Percentiles rank a stretch among this genome's conserved stretches.
These are phyloP conservation scores for Porites divaricata DNA, from an alignment of 92 coral and sea anemone genomes.

Conservation along the genomic window DNA sequence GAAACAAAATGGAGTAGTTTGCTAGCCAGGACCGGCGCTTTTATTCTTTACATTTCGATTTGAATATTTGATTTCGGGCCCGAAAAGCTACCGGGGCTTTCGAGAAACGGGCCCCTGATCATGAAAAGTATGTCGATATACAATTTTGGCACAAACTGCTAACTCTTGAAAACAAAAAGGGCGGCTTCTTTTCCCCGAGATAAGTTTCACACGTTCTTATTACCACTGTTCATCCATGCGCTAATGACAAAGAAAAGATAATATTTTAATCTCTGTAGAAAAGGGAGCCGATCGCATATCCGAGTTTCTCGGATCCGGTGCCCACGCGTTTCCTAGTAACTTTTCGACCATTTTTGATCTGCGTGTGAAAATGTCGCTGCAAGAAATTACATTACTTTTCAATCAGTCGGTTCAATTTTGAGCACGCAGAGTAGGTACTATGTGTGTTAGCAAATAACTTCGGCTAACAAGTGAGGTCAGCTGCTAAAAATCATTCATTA, in stretches of 20 bases:
- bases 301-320: not conserved
- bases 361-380: not conserved
- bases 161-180: not conserved
- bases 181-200: constrained; percentile 28
- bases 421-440: not conserved
- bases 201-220: not conserved
- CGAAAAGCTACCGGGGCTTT: too few species aligned
- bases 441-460: not conserved
- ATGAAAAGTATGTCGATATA: not conserved
- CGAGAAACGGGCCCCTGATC: too few species aligned
- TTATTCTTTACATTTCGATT: too few species aligned
- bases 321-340: not conserved
- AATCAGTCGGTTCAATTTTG: not conserved
- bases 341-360: not conserved
- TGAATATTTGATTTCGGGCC: too few species aligned
- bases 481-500: not conserved
- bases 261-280: not conserved
- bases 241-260: not conserved
- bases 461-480: not conserved
- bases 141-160: constrained; percentile 15
- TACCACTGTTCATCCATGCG: constrained; percentile 6
- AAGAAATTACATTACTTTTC: not conserved
- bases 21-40: too few species aligned
- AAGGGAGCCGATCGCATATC: not conserved
- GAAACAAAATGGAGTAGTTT: too few species aligned